Evolutionary conservation across 1,140 invertebrate genomes (phyloP).

Genomic region (Cotesia chilonis): DNA sequence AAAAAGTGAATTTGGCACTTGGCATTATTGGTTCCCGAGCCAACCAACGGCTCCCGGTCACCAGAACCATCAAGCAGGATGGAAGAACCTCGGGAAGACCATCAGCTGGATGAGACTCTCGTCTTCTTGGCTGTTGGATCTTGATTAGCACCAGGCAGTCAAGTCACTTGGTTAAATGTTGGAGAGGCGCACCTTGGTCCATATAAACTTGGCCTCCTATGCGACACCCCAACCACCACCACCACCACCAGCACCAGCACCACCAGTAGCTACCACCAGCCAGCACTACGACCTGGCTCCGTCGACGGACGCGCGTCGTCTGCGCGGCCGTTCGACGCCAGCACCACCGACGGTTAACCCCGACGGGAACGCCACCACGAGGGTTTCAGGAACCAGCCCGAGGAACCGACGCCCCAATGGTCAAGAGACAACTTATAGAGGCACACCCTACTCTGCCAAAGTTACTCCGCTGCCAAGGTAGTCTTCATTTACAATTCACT

Average conservation of each 20-base stretch:
- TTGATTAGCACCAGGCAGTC: too few species aligned
- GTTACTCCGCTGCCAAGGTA: too few species aligned
- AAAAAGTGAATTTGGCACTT: slow-evolving; percentile 5
- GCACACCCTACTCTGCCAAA: too few species aligned
- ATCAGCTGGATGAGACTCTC: too few species aligned
- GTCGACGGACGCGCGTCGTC: slow-evolving; percentile 35
- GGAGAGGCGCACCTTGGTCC: too few species aligned
- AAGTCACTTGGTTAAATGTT: too few species aligned
- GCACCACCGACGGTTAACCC: slow-evolving; percentile 23
- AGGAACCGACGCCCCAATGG: not conserved
- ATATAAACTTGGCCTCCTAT: not conserved
- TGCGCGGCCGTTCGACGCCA: slow-evolving; percentile 32
- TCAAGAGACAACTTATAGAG: not conserved
- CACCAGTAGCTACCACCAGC: not conserved
- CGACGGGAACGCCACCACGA: not conserved
- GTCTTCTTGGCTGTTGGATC: too few species aligned
- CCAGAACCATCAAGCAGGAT: too few species aligned
- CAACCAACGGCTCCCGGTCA: too few species aligned
- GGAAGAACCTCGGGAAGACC: too few species aligned
- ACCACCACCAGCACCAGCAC: slow-evolving; percentile 5
- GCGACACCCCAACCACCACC: slow-evolving; percentile 22
- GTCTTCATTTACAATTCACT: too few species aligned
- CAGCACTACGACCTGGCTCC: slow-evolving; percentile 22
- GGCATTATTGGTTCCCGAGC: slow-evolving; percentile 4
- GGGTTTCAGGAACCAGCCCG: not conserved